Conservation (phyloP, 2,888 invertebrate genomes). For the Stenotaenia linearis region DNA sequence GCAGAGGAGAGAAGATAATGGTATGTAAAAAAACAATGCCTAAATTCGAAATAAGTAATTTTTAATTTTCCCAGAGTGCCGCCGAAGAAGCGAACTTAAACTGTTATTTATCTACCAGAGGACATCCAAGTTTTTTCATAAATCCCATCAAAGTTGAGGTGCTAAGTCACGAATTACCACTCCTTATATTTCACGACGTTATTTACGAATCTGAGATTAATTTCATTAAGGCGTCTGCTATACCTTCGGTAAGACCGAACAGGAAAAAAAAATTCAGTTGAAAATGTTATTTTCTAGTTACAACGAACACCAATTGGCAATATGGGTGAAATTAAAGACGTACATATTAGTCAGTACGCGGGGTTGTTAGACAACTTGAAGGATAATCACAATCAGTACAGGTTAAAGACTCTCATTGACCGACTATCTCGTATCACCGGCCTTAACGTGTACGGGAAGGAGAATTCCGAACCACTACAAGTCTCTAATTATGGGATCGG, state of each 20-base stretch:
- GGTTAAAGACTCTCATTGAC: conserved; percentile 39
- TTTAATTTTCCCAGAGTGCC: neutral
- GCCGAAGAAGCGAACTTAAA: conserved; percentile 38
- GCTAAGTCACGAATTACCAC: conserved; percentile 40
- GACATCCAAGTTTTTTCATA: conserved; percentile 39
- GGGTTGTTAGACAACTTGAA: conserved; percentile 43
- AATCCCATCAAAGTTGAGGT: conserved; percentile 43
- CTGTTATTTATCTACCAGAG: conserved; percentile 40
- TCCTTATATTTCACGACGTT: conserved; percentile 43
- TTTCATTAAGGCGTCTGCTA: conserved; percentile 39
- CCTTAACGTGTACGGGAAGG: conserved; percentile 40
- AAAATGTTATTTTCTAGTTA: neutral
- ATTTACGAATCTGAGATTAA: conserved; percentile 41
- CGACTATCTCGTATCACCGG: conserved; percentile 43
- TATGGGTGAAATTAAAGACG: conserved; percentile 42
- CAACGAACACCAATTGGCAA: conserved; percentile 42
- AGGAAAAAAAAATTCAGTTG: too few species aligned
- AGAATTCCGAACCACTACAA: conserved; percentile 40
- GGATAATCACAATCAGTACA: conserved; percentile 37
- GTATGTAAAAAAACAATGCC: neutral
- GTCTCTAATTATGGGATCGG: conserved; percentile 48
- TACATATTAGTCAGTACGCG: conserved; percentile 45
- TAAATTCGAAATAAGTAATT: too few species aligned
- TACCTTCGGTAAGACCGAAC: conserved; percentile 39
- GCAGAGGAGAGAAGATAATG: conserved; percentile 32